Base-by-base conservation (phyloP, 1,140 invertebrate genomes). In the Pygmarrhopalites habei region DNA sequence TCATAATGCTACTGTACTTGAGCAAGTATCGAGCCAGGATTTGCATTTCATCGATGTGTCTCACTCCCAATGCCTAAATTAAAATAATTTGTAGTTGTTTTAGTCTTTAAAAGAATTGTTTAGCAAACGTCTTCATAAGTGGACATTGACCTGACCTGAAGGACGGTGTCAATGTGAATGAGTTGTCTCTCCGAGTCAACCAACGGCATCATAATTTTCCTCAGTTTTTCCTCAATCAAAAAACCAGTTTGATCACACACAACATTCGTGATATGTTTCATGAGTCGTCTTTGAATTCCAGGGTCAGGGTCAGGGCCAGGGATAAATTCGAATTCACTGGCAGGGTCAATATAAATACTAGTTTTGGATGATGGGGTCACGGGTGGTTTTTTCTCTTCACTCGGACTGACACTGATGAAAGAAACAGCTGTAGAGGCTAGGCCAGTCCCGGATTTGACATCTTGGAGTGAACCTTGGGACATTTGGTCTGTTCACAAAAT, bases 201-300 rank as follows among this genome's bases (percentile, higher is more conserved):
- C 56, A 67, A 51, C 4, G 60, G 60, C 17, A 35, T 58, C 12
- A 67, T n/a, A n/a, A 67, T 46, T 41, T 28, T 60, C 17, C 61
- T 29, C 23, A 69, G 39, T 52, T 66, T 64, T 19, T 69, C 67
- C 35, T 69, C 67, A 5, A 69, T 41, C 3, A 69, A 25, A 29
- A 69, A 69, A 2, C 67, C 67, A 17, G 63, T 66, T 56, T 66
- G 44, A 39, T 69, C 58, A 49, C 67, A 62, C 52, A 67, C 58
- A 21, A 64, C 39, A 58, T 58, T 63, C 26, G 60, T 55, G 4
- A 69, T 55, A n/a, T 63, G 57, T 56, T 60, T 62, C 63, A 69
- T 63, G 10, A 69, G 35, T 14, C 28, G n/a, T 2, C 57, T 23
- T 28, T 60, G 61, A 25, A 63, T 26, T 35, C 35, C 52, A 0